Evolutionary conservation across 1,140 invertebrate genomes (phyloP).

Genomic region (Lepidurus apus): DNA sequence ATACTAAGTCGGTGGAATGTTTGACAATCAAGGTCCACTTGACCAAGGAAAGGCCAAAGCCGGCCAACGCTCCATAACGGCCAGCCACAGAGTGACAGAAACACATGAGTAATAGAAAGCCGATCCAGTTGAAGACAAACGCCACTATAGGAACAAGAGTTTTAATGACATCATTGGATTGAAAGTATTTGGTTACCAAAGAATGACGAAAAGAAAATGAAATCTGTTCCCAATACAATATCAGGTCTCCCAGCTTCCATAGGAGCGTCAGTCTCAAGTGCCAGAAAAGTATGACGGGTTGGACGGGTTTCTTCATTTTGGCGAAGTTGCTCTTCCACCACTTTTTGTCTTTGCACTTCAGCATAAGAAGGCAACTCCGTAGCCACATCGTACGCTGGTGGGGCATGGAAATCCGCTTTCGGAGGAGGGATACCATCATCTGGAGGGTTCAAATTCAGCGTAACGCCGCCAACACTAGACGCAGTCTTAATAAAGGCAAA

Average conservation of each 20-base stretch:
- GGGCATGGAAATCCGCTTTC: constrained; percentile 71
- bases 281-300: not conserved
- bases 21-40: constrained; percentile 94
- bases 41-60: constrained; percentile 83
- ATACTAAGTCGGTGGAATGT: constrained; percentile 75
- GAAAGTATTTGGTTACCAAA: constrained; percentile 55
- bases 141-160: constrained; percentile 55
- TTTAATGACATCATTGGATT: constrained; percentile 29
- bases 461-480: not conserved
- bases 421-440: constrained; percentile 52
- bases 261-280: constrained; percentile 18
- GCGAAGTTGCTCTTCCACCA: constrained; percentile 61
- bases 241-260: constrained; percentile 43
- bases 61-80: constrained; percentile 82
- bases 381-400: constrained; percentile 73
- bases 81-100: constrained; percentile 90
- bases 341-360: constrained; percentile 79
- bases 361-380: constrained; percentile 81
- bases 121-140: constrained; percentile 92
- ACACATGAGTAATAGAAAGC: constrained; percentile 82
- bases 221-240: constrained; percentile 70
- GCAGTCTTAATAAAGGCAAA: constrained; percentile 51
- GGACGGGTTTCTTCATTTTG: constrained; percentile 5
- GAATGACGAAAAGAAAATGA: constrained; percentile 82
- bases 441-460: not conserved